These are phyloP conservation scores for Lynx canadensis DNA, from an alignment of 2,113 vertebrate species.

Conservation along the genomic window DNA sequence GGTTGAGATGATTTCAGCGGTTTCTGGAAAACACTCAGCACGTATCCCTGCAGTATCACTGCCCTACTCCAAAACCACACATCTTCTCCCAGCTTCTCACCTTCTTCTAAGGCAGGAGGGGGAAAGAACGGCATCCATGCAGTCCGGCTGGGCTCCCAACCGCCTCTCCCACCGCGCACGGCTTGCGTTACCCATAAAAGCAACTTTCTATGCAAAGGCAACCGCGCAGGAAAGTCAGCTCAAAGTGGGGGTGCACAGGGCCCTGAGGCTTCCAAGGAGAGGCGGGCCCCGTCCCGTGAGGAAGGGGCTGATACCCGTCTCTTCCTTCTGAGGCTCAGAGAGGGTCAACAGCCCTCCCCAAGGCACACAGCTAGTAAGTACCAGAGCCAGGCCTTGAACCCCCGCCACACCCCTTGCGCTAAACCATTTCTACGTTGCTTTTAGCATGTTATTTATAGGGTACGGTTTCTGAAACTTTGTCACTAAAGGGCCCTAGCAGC, in stretches of 20 bases:
- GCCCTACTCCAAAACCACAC: background rate
- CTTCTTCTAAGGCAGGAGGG: background rate
- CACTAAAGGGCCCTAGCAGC: background rate
- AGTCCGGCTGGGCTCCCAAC: background rate
- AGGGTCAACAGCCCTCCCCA: background rate
- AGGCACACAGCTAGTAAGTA: background rate
- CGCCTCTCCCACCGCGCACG: background rate
- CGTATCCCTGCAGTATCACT: background rate
- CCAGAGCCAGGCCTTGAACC: background rate
- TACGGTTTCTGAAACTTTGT: background rate
- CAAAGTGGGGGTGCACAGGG: background rate
- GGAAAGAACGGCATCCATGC: background rate
- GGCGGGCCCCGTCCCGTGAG: background rate
- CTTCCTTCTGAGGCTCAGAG: background rate
- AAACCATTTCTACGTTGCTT: background rate
- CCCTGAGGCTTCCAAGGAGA: background rate
- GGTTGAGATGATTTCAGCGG: background rate
- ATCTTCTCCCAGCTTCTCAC: background rate
- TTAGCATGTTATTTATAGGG: background rate
- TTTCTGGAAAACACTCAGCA: background rate
- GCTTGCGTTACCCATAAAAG: slow-evolving; percentile 55
- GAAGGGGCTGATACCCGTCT: background rate
- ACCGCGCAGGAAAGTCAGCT: background rate
- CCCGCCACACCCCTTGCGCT: background rate
- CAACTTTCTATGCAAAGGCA: slow-evolving; percentile 36